These are phyloP conservation scores for Spizella passerina DNA, from an alignment of 2,797 vertebrate species.

Conservation along the genomic window DNA sequence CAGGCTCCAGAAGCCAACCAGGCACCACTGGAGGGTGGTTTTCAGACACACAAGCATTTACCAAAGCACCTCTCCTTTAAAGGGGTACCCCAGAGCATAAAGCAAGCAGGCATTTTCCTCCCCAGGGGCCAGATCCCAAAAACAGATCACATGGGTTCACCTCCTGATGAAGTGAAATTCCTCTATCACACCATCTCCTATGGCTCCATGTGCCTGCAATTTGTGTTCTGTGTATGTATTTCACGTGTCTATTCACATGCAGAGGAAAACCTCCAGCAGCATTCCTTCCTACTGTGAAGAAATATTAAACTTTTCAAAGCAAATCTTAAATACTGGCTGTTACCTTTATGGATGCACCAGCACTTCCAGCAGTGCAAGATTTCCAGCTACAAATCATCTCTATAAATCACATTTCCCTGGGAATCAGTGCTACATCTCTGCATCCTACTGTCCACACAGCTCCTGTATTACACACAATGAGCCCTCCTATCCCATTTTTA, in stretches of 20 bases:
- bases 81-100: not conserved
- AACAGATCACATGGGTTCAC: rapidly evolving
- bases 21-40: not conserved
- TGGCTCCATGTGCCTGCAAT: rapidly evolving
- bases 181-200: not conserved
- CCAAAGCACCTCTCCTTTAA: not conserved
- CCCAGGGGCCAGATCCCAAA: not conserved
- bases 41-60: not conserved
- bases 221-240: not conserved
- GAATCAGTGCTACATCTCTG: not conserved
- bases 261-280: not conserved
- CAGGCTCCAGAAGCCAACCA: not conserved
- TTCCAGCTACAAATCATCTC: not conserved
- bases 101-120: not conserved
- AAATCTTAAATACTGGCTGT: not conserved
- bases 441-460: not conserved
- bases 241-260: rapidly evolving
- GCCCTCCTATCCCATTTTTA: not conserved
- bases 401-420: not conserved
- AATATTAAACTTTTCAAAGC: not conserved
- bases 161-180: rapidly evolving
- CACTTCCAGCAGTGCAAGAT: not conserved
- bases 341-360: not conserved
- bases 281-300: not conserved
- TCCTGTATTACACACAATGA: not conserved